Conservation (phyloP, 1,140 invertebrate genomes). For the Holcopasites calliopsidis region DNA sequence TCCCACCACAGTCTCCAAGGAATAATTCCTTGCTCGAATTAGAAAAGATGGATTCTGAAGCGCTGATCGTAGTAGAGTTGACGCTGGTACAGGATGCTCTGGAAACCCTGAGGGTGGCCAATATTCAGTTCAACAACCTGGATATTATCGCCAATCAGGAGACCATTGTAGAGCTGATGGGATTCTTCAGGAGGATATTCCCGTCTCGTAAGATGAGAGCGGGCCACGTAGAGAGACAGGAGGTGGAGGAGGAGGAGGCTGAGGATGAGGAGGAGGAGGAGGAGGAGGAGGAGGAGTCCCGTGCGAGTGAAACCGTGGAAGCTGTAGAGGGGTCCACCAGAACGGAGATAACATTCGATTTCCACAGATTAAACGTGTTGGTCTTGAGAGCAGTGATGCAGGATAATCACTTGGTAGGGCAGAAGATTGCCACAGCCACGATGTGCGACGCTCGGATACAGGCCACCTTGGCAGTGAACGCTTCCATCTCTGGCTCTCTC, state of each 20-base stretch:
- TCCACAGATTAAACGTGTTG: constrained; percentile 93
- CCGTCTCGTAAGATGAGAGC: constrained; percentile 77
- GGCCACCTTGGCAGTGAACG: constrained; percentile 85
- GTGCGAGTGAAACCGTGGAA: constrained; percentile 67
- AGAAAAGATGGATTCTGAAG: constrained; percentile 86
- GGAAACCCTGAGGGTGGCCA: constrained; percentile 88
- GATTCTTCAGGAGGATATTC: constrained; percentile 89
- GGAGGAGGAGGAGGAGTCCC: no score
- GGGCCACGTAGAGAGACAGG: constrained; percentile 63
- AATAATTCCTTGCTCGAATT: constrained; percentile 68
- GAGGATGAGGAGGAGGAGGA: no score
- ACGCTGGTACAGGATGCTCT: constrained; percentile 83
- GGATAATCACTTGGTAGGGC: constrained; percentile 86
- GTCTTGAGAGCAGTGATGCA: constrained; percentile 89
- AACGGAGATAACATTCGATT: constrained; percentile 94
- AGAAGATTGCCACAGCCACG: constrained; percentile 96
- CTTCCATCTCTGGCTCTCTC: constrained; percentile 89
- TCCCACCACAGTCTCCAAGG: constrained; percentile 67
- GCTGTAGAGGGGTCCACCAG: constrained; percentile 68
- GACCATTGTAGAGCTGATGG: constrained; percentile 94
- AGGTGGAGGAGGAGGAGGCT: no score
- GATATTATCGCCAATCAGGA: constrained; percentile 98
- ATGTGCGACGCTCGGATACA: constrained; percentile 94
- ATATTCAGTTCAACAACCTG: constrained; percentile 95
- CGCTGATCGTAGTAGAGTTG: constrained; percentile 91